Base-by-base conservation (phyloP, 2,113 vertebrate genomes). In the Otis tarda region DNA sequence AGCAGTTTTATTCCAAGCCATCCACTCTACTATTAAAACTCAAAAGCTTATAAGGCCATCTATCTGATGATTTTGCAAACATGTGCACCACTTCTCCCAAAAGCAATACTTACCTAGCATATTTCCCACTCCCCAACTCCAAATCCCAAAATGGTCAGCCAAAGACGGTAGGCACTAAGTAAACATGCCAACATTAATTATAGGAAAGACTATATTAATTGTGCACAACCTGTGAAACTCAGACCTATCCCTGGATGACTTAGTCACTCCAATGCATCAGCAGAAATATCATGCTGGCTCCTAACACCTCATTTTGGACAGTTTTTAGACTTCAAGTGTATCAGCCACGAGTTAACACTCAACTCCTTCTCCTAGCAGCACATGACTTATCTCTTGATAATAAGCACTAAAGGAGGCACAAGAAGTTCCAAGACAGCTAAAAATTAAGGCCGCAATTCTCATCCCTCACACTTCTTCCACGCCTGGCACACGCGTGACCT, bases 351-450 rank as follows among this genome's bases (percentile, higher is more conserved):
- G 12, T 41, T 41, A 73, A 57, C 12, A 31, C 9, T 3, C 10
- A n/a, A 49, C 12, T 78, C 57, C 4, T 59, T 14, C 39, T 59
- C n/a, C n/a, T 11, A 47, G 11, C 25, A 60, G 17, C 5, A 2
- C 8, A 49, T 0, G 6, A 55, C 20, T 75, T 55, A 7, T 5
- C 20, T 30, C 30, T 52, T 8, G 24, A 21, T 10, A 85, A 3
- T 0, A 24, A 9, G 6, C 3, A 9, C n/a, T 27, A 6, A 64
- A 43, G 31, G 14, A 8, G 1, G 16, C 31, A 6, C 12, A 60
- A 35, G 4, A 52, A 50, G 33, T 10, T 3, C 17, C 2, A 5
- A 39, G 25, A 21, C 12, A 22, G 18, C 14, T 28, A 41, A 39
- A 76, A 60, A 37, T 13, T 31, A 39, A 83, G 33, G 21, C 24